Evolutionary conservation across 2,797 vertebrate genomes (phyloP), one percentile per base, ranked within the genome.

Genomic region (Chelonia mydas): DNA sequence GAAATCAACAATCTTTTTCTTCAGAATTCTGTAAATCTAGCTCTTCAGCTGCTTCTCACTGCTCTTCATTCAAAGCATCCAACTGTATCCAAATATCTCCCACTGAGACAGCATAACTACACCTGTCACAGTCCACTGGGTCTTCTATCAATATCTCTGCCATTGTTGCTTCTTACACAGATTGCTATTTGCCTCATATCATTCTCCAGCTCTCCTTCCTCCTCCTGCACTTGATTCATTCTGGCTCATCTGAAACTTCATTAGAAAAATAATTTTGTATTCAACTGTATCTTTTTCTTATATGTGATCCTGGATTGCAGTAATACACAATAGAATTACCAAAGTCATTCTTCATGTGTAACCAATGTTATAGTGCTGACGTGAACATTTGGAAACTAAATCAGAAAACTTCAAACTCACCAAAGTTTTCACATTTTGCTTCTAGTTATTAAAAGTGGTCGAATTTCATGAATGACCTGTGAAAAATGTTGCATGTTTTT

Each of bases 41-140:
- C 28, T 25, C 37, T 13, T 82, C 21, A 93, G 49, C 15, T 80
- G 65, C 9, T 85, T 90, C 2, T 53, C 6, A 21, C 37, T 83
- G 7, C 17, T 92, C n/a, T 91, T 88, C 47, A 93, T 94, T 87
- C 84, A 93, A 89, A 87, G 54, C 74, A 97, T 72, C 65, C 93
- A 91, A 55, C 86, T 97, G 81, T 83, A 96, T 76, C 83, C 45
- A 84, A 45, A 95, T 81, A 92, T 83, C 59, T 93, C 86, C 94
- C 84, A 61, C 80, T 92, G 93, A 83, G 89, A 83, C 84, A 95
- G 90, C 59, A 50, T 95, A 96, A 95, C 92, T 92, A 83, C 21
- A 76, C 74, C 89, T 87, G 95, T 92, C 96, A 97, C 93, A 94
- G 94, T 89, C 86, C 87, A 89, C 90, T 87, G 74, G 31, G 74